Conservation (phyloP, 2,888 invertebrate species). For the Ormyrus pomaceus region DNA sequence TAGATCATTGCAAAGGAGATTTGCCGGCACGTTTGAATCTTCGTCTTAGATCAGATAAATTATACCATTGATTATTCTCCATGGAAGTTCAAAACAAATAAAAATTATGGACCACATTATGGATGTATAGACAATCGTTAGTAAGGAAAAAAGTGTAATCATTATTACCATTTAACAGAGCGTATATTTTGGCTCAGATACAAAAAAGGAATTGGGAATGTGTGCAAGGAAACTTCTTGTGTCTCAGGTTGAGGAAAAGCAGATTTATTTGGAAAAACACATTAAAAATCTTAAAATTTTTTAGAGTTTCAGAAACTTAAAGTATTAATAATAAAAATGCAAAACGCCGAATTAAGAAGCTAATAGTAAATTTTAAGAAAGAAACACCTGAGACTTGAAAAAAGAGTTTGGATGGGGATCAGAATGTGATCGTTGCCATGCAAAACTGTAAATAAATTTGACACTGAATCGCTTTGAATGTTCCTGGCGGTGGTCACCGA, state of each 20-base stretch:
- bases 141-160: constrained; percentile 45
- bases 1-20: not conserved
- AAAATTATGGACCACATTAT: constrained; percentile 61
- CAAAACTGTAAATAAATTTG: constrained; percentile 65
- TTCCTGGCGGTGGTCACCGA: constrained; percentile 53
- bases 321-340: no score
- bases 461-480: constrained; percentile 60
- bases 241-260: constrained; percentile 11
- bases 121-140: constrained; percentile 65
- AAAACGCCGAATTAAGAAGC: not conserved
- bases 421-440: constrained; percentile 31
- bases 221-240: constrained; percentile 1
- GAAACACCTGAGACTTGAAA: constrained; percentile 10
- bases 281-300: no score
- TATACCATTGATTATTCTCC: constrained; percentile 39
- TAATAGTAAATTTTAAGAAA: not conserved
- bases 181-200: constrained; percentile 17
- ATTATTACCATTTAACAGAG: constrained; percentile 25
- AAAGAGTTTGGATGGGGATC: not conserved
- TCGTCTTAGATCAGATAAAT: constrained; percentile 10
- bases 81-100: constrained; percentile 44
- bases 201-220: not conserved
- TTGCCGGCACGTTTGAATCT: not conserved
- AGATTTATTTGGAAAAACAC: not conserved
- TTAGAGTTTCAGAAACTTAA: no score